Evolutionary conservation across 2,797 vertebrate species (phyloP).

Genomic region (Melanotaenia parkinsoni): DNA sequence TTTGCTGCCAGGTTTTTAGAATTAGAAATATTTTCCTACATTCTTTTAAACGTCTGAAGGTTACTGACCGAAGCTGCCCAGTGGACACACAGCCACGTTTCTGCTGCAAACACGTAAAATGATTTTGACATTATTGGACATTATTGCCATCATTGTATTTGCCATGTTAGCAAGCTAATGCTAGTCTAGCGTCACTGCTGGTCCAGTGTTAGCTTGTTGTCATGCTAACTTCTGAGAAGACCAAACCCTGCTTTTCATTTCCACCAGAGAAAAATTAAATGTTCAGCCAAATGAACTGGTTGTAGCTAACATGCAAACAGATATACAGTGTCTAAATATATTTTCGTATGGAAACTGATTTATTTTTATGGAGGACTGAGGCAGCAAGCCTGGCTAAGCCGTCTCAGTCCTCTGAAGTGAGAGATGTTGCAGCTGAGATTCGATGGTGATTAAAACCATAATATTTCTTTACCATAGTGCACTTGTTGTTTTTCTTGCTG

Average conservation of each 20-base stretch:
- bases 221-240: constrained; percentile 5
- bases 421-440: constrained; percentile 34
- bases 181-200: background rate
- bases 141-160: constrained; percentile 37
- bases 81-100: constrained; percentile 35
- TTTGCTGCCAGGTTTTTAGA: background rate
- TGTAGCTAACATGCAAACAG: constrained; percentile 32
- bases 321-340: constrained; percentile 25
- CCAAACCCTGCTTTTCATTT: constrained; percentile 7
- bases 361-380: constrained; percentile 2
- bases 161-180: constrained; percentile 18
- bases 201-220: constrained; percentile 10
- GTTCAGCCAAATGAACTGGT: constrained; percentile 34
- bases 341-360: constrained; percentile 38
- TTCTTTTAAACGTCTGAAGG: too few relatives aligned
- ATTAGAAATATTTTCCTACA: background rate
- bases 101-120: constrained; percentile 22
- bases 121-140: constrained; percentile 13
- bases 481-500: constrained; percentile 13
- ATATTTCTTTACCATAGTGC: constrained; percentile 34
- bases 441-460: constrained; percentile 58
- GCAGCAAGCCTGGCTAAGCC: background rate
- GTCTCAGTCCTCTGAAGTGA: constrained; percentile 9
- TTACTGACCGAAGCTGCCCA: constrained; percentile 5
- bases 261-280: background rate